Evolutionary conservation across 2,888 invertebrate genomes (phyloP).

Genomic region (Dascillus cervinus): DNA sequence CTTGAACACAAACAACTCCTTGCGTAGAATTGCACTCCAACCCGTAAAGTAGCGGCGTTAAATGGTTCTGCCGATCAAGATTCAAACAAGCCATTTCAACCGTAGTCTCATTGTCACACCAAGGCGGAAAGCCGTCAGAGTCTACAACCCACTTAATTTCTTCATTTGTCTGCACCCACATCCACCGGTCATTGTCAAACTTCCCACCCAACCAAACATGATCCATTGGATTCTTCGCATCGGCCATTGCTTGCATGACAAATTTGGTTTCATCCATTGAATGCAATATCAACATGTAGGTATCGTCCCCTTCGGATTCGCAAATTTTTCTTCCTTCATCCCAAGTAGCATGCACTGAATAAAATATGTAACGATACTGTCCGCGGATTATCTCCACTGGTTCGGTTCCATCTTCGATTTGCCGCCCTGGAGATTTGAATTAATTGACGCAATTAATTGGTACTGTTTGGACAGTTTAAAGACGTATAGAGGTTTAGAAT

Average conservation of each 20-base stretch:
- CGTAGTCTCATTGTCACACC: constrained; percentile 44
- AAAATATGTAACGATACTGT: constrained; percentile 24
- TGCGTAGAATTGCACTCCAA: constrained; percentile 47
- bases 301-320: constrained; percentile 1
- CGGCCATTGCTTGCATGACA: constrained; percentile 12
- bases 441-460: not conserved
- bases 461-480: not conserved
- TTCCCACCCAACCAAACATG: constrained; percentile 45
- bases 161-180: constrained; percentile 13
- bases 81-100: constrained; percentile 45
- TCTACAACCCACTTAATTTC: constrained; percentile 1
- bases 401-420: not conserved
- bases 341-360: constrained; percentile 25
- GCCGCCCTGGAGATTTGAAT: constrained; percentile 2
- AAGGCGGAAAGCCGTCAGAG: constrained; percentile 41
- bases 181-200: constrained; percentile 23
- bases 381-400: constrained; percentile 10
- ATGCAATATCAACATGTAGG: constrained; percentile 6
- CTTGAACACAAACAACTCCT: constrained; percentile 44
- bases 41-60: constrained; percentile 45
- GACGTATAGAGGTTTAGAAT: too few relatives aligned
- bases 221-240: constrained; percentile 27
- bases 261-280: constrained; percentile 7
- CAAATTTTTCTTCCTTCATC: constrained; percentile 13
- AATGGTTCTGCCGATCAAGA: constrained; percentile 46